A percentile compares a stretch with the other conserved stretches of the same genome.
Conservation (phyloP, 2,888 invertebrate genomes). For the Nephrotoma guestfalica region DNA sequence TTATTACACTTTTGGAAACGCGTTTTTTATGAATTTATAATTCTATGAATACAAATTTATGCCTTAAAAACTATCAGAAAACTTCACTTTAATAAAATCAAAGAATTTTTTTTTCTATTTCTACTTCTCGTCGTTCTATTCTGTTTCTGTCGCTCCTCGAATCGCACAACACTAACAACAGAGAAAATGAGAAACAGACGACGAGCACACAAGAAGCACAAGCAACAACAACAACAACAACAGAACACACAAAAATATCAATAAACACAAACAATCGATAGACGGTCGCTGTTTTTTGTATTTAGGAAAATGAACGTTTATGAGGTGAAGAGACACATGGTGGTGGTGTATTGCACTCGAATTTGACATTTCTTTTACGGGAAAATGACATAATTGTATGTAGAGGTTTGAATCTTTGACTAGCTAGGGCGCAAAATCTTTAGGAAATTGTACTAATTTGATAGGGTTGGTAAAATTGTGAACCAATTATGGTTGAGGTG, state of each 20-base stretch:
- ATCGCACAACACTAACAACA: not conserved
- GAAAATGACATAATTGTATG: not conserved
- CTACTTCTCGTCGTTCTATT: not conserved
- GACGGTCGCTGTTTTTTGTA: not conserved
- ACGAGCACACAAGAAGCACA: not conserved
- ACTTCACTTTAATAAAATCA: not conserved
- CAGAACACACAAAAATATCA: not conserved
- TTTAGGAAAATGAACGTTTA: not conserved
- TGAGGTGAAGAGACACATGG: not conserved
- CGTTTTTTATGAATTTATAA: not conserved
- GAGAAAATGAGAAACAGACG: not conserved
- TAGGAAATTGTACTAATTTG: not conserved
- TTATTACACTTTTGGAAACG: not conserved
- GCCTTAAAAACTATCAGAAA: not conserved
- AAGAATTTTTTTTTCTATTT: not conserved
- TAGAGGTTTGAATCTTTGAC: not conserved
- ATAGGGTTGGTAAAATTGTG: not conserved
- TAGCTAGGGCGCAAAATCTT: not conserved
- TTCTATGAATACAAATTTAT: not conserved
- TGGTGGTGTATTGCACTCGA: not conserved
- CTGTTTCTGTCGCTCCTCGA: not conserved
- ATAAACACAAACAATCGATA: conserved; percentile 4
- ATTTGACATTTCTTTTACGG: not conserved
- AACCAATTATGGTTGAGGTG: not conserved
- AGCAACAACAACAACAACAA: not conserved